Conservation (phyloP, 2,797 vertebrate species). For the Gephyroberyx darwinii region DNA sequence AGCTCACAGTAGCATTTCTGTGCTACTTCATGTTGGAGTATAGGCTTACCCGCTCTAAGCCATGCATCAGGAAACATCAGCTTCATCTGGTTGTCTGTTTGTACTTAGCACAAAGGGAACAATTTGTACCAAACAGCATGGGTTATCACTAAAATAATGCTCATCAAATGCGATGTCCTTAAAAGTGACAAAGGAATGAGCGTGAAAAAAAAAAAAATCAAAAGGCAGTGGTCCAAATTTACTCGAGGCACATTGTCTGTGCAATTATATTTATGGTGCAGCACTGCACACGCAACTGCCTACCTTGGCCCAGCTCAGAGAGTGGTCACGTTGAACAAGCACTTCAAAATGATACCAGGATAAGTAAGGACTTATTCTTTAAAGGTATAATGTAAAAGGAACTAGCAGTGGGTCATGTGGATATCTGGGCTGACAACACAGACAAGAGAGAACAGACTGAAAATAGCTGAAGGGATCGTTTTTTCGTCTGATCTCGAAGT, state of each 20-base stretch:
- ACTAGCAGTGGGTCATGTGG: conserved; percentile 32
- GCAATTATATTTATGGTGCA: conserved; percentile 40
- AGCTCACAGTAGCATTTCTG: conserved; percentile 52
- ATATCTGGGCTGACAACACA: conserved; percentile 24
- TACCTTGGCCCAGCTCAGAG: conserved; percentile 3
- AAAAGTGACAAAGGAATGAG: conserved; percentile 49
- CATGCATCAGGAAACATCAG: conserved; percentile 54
- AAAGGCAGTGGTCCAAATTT: conserved; percentile 50
- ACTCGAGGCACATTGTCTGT: conserved; percentile 43
- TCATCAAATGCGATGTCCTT: conserved; percentile 42
- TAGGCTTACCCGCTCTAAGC: conserved; percentile 31
- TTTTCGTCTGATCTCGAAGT: conserved; percentile 21
- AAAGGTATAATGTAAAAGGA: conserved; percentile 13
- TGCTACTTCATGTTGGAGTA: conserved; percentile 39
- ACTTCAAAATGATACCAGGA: conserved; percentile 11
- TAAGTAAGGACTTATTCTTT: not conserved
- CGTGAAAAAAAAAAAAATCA: not conserved
- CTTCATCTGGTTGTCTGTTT: conserved; percentile 38
- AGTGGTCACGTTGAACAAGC: conserved; percentile 19
- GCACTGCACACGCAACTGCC: conserved; percentile 29
- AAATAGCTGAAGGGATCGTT: conserved; percentile 48
- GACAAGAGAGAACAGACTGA: conserved; percentile 4
- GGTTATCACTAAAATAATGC: conserved; percentile 47
- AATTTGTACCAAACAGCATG: conserved; percentile 35
- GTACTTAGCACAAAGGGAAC: conserved; percentile 24